Percentiles rank a stretch among this genome's conserved stretches.
Evolutionary conservation across 2,888 invertebrate species (phyloP).

Genomic region (Amorpha juglandis): DNA sequence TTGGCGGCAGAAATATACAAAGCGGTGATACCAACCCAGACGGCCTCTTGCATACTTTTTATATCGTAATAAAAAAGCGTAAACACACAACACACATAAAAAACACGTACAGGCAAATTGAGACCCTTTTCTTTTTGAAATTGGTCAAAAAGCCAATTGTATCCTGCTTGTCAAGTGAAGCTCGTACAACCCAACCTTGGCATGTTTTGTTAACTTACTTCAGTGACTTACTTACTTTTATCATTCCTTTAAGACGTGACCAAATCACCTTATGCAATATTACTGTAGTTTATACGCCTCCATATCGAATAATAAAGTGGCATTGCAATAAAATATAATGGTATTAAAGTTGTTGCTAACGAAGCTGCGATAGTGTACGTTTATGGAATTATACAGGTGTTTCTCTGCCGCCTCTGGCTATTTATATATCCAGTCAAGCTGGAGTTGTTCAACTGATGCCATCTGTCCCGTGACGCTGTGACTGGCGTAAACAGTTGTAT

Average conservation of each 20-base stretch:
- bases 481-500: neutral
- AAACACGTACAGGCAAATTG: no score
- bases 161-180: no score
- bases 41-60: no score
- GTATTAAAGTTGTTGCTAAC: neutral
- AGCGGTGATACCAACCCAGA: no score
- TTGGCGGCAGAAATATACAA: no score
- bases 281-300: neutral
- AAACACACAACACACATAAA: no score
- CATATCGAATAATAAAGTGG: neutral
- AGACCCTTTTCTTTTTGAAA: no score
- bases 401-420: neutral
- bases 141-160: no score
- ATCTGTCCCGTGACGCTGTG: slow-evolving; percentile 37
- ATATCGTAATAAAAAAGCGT: no score
- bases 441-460: slow-evolving; percentile 25
- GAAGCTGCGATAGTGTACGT: neutral
- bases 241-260: neutral
- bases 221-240: no score
- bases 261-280: neutral
- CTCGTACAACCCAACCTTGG: no score
- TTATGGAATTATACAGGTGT: slow-evolving; percentile 9
- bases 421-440: slow-evolving; percentile 10
- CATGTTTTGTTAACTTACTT: neutral
- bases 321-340: neutral